These are phyloP conservation scores for Andrena fulva DNA, from an alignment of 2,888 invertebrate species.

Conservation along the genomic window DNA sequence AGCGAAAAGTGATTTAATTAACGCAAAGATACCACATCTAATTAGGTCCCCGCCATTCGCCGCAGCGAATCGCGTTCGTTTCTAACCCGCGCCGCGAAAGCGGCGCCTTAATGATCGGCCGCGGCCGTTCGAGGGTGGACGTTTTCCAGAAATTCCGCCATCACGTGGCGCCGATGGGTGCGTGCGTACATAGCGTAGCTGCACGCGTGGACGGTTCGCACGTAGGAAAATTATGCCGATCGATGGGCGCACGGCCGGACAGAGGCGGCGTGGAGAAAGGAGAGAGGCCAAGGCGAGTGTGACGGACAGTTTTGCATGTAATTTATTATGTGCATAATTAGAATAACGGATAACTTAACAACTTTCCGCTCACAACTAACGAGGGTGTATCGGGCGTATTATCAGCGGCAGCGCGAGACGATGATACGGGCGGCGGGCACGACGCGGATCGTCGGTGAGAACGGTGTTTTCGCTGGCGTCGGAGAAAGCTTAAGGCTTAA, in stretches of 20 bases:
- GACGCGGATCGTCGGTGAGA: conserved; percentile 25
- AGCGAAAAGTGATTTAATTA: conserved; percentile 71
- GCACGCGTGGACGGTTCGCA: conserved; percentile 1
- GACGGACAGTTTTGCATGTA: conserved; percentile 66
- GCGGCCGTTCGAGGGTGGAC: conserved; percentile 26
- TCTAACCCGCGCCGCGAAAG: conserved; percentile 40
- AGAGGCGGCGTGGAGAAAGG: conserved; percentile 10
- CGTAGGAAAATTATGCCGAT: conserved; percentile 51
- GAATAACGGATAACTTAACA: conserved; percentile 69
- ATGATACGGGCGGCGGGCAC: conserved; percentile 31
- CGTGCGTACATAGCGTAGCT: background rate
- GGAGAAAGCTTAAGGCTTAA: conserved; percentile 24
- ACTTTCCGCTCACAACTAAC: conserved; percentile 66
- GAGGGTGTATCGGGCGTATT: conserved; percentile 54
- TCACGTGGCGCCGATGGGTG: conserved; percentile 4
- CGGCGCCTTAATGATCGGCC: conserved; percentile 62
- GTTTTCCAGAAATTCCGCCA: conserved; percentile 63
- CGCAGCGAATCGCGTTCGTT: conserved; percentile 9
- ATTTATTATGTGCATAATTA: conserved; percentile 74
- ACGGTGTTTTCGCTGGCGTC: conserved; percentile 25
- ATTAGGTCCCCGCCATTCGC: conserved; percentile 50
- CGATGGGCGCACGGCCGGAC: conserved; percentile 39
- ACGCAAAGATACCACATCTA: conserved; percentile 66
- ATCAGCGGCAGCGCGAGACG: conserved; percentile 27
- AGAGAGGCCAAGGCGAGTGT: conserved; percentile 40